Evolutionary conservation across 2,888 invertebrate species (phyloP).

Genomic region (Sialis fuliginosa): DNA sequence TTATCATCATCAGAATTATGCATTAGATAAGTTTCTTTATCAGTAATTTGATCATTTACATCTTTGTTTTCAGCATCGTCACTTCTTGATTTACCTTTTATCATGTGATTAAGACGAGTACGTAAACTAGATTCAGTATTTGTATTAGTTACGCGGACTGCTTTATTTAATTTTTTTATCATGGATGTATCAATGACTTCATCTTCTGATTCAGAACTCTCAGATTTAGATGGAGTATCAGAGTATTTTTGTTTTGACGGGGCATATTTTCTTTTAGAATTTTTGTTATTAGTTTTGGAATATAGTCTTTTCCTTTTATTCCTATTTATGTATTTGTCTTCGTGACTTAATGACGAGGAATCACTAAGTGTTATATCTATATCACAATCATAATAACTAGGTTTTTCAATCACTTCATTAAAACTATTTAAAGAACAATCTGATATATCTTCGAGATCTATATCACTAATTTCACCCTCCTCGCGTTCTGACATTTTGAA

Average conservation of each 20-base stretch:
- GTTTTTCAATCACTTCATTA: background rate
- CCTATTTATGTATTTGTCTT: background rate
- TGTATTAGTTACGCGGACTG: slow-evolving; percentile 25
- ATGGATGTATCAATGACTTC: slow-evolving; percentile 12
- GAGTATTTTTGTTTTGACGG: background rate
- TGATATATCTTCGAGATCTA: slow-evolving; percentile 24
- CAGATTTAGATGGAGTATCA: background rate
- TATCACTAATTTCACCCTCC: slow-evolving; percentile 26
- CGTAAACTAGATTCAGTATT: slow-evolving; percentile 15
- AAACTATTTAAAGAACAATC: slow-evolving; percentile 12
- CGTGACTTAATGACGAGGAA: background rate
- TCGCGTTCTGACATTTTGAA: slow-evolving; percentile 15
- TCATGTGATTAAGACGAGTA: slow-evolving; percentile 20
- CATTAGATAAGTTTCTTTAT: slow-evolving; percentile 4
- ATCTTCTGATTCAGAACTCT: slow-evolving; percentile 15
- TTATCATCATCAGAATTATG: background rate
- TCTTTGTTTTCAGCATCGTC: slow-evolving; percentile 7
- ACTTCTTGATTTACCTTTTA: slow-evolving; percentile 9
- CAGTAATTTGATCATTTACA: slow-evolving; percentile 6
- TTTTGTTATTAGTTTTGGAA: background rate
- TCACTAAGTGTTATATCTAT: slow-evolving; percentile 2
- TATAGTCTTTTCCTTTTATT: background rate
- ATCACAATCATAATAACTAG: background rate
- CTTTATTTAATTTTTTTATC: slow-evolving; percentile 31
- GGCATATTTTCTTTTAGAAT: background rate